Evolutionary conservation across 2,888 invertebrate species (phyloP).

Genomic region (Dexiosoma caninum): DNA sequence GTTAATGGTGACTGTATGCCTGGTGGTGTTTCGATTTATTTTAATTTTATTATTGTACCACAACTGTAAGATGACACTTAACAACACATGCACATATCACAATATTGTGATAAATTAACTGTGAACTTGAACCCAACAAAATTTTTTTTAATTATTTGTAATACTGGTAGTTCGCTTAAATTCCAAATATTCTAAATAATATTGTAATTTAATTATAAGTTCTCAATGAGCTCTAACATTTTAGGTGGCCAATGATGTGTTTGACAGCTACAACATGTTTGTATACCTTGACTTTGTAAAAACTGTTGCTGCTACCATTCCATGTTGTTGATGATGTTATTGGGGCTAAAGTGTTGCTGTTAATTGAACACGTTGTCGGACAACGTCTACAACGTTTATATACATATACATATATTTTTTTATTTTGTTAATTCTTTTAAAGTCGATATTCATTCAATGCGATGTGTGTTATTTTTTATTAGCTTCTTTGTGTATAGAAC

Average conservation of each 20-base stretch:
- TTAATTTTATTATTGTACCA: not conserved
- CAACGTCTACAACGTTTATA: conserved; percentile 18
- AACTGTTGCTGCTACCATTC: not conserved
- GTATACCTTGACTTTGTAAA: conserved; percentile 27
- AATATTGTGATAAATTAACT: no score
- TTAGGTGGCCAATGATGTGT: conserved; percentile 18
- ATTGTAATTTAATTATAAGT: conserved; percentile 4
- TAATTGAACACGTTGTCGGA: conserved; percentile 45
- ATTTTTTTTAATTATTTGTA: no score
- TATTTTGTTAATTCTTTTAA: no score
- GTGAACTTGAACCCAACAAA: no score
- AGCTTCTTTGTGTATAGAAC: no score
- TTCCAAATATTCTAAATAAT: no score
- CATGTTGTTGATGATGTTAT: not conserved
- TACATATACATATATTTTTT: no score
- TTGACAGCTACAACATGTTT: conserved; percentile 23
- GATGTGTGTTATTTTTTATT: not conserved
- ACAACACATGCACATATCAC: conserved; percentile 55
- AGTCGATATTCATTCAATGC: no score
- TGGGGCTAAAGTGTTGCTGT: conserved; percentile 14
- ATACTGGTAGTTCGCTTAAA: no score
- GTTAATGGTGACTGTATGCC: no score
- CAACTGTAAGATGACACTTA: conserved; percentile 46
- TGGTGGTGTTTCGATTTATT: no score
- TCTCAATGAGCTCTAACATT: conserved; percentile 7